Percentiles rank a stretch among this genome's conserved stretches.
Evolutionary conservation across 2,888 invertebrate species (phyloP).

Genomic region (Physocephala rufipes): DNA sequence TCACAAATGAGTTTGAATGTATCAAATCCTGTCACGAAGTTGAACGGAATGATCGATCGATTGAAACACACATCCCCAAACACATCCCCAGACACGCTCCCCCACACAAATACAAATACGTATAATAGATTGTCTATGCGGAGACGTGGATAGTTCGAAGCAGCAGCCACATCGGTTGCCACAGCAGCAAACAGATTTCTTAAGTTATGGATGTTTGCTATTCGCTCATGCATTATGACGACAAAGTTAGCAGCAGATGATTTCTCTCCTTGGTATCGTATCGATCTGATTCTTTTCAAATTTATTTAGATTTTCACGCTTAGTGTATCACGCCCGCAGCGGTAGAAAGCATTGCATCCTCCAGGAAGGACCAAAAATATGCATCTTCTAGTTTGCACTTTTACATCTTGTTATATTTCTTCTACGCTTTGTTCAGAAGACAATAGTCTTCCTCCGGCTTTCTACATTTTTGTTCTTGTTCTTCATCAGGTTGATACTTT

Average conservation of each 20-base stretch:
- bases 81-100: neutral
- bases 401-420: neutral
- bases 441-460: no score
- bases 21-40: no score
- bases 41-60: no score
- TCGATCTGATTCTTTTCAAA: slow-evolving; percentile 31
- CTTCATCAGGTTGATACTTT: neutral
- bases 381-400: neutral
- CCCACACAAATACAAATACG: no score
- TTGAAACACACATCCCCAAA: neutral
- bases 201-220: neutral
- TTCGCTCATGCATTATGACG: neutral
- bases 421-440: no score
- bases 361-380: neutral
- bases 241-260: neutral
- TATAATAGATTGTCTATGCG: neutral
- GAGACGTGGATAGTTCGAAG: neutral
- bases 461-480: neutral
- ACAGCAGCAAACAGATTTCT: slow-evolving; percentile 1
- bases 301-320: slow-evolving; percentile 25
- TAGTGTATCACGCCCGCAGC: slow-evolving; percentile 14
- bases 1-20: no score
- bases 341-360: neutral
- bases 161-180: no score
- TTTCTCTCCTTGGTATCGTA: slow-evolving; percentile 14